A percentile compares a stretch with the other conserved stretches of the same genome.
These are phyloP conservation scores for Tympanoctomys barrerae DNA, from an alignment of 2,797 vertebrate species.

Conservation along the genomic window DNA sequence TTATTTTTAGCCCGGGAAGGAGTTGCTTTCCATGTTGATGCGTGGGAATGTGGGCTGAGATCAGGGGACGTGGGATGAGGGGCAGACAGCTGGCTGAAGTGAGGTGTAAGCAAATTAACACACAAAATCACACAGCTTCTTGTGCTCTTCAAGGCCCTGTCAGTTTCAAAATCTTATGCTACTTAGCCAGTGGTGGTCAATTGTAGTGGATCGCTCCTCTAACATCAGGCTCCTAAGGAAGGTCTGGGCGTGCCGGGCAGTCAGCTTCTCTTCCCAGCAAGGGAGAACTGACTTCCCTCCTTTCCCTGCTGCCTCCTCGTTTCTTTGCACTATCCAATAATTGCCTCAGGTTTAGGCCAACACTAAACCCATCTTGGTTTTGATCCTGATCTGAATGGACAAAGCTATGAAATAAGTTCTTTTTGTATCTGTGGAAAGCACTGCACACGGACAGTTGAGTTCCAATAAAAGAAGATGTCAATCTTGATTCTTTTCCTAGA, in stretches of 20 bases:
- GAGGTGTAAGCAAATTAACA: background rate
- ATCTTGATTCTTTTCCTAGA: background rate
- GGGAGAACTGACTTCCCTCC: background rate
- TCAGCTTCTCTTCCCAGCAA: background rate
- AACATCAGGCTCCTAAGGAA: background rate
- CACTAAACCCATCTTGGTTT: background rate
- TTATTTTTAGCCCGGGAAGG: conserved; percentile 71
- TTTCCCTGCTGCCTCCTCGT: background rate
- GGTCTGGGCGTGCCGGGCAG: background rate
- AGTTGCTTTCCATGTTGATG: conserved; percentile 61
- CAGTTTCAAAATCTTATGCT: background rate
- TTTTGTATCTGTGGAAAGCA: background rate
- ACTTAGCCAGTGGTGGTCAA: background rate
- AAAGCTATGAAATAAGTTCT: background rate
- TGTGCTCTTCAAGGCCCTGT: background rate
- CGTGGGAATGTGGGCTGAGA: conserved; percentile 25
- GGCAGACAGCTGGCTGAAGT: background rate
- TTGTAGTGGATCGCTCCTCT: background rate
- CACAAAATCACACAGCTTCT: background rate
- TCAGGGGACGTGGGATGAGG: conserved; percentile 26
- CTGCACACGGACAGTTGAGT: background rate
- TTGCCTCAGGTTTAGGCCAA: background rate
- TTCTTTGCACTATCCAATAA: background rate
- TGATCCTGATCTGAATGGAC: background rate
- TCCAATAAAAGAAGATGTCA: background rate